Conservation (phyloP, 2,113 vertebrate species). For the Grantiella picta region DNA sequence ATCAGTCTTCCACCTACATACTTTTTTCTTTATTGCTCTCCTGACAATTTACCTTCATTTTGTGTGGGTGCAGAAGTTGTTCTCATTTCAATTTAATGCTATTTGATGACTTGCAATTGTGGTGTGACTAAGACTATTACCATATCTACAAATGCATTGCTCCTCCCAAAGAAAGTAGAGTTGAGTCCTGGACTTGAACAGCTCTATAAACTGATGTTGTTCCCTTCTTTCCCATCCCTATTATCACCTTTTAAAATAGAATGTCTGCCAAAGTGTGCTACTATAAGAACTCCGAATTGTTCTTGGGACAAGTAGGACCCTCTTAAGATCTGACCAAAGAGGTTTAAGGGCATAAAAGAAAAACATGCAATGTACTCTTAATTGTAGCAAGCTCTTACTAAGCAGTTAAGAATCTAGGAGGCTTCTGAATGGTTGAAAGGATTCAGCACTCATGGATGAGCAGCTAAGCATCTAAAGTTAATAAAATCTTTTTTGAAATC, state of each 20-base stretch:
- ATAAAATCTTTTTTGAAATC: not conserved
- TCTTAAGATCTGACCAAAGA: not conserved
- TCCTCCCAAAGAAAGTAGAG: not conserved
- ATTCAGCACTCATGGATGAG: not conserved
- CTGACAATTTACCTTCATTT: conserved; percentile 2
- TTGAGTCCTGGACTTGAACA: not conserved
- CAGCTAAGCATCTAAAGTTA: not conserved
- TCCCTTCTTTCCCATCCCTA: not conserved
- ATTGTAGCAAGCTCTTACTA: not conserved
- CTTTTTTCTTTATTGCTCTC: not conserved
- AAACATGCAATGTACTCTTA: not conserved
- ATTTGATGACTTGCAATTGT: conserved; percentile 1
- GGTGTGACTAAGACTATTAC: not conserved
- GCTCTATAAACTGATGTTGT: not conserved
- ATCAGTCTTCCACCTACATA: not conserved
- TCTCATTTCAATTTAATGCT: not conserved
- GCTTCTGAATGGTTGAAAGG: not conserved
- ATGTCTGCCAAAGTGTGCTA: not conserved
- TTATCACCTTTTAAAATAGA: not conserved
- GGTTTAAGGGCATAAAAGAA: not conserved
- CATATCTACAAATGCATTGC: not conserved
- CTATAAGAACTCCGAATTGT: not conserved
- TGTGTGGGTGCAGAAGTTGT: not conserved
- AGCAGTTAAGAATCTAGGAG: not conserved
- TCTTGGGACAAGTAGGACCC: not conserved